phyloP scores from a whole-genome alignment of 2,797 vertebrate species.

The Erethizon dorsatum region DNA sequence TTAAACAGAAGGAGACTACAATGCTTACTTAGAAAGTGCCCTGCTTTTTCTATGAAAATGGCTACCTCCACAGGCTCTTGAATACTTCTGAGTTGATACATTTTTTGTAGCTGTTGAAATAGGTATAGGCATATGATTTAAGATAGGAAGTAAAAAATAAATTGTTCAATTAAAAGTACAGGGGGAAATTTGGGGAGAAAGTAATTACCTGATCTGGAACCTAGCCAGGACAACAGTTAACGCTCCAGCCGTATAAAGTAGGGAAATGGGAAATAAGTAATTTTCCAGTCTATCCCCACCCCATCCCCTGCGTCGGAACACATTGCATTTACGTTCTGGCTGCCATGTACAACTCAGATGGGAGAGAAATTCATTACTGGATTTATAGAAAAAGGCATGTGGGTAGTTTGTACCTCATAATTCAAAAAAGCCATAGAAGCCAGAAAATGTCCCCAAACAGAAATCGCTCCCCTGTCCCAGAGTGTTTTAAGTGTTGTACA shows the following conservation, averaged over 20 bases:
- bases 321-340: neutral
- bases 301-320: neutral
- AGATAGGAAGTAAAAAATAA: slow-evolving; percentile 59
- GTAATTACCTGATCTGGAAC: slow-evolving; percentile 73
- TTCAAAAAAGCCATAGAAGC: slow-evolving; percentile 78
- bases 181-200: neutral
- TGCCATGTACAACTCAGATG: slow-evolving; percentile 66
- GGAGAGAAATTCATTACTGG: slow-evolving; percentile 73
- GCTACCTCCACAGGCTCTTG: neutral
- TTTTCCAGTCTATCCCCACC: slow-evolving; percentile 13
- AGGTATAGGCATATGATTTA: slow-evolving; percentile 48
- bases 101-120: slow-evolving; percentile 50
- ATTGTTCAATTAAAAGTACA: slow-evolving; percentile 80
- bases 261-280: slow-evolving; percentile 59
- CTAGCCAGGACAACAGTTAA: slow-evolving; percentile 55
- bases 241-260: slow-evolving; percentile 5
- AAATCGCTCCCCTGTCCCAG: slow-evolving; percentile 54
- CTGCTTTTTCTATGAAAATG: slow-evolving; percentile 39
- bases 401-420: slow-evolving; percentile 62
- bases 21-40: neutral
- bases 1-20: neutral
- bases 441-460: slow-evolving; percentile 66
- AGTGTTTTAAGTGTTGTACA: slow-evolving; percentile 62
- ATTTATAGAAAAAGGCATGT: slow-evolving; percentile 70
- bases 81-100: slow-evolving; percentile 15